Evolutionary conservation across 2,888 invertebrate genomes (phyloP), one percentile per base, ranked within the genome.

Genomic region (Caradrina clavipalpis): DNA sequence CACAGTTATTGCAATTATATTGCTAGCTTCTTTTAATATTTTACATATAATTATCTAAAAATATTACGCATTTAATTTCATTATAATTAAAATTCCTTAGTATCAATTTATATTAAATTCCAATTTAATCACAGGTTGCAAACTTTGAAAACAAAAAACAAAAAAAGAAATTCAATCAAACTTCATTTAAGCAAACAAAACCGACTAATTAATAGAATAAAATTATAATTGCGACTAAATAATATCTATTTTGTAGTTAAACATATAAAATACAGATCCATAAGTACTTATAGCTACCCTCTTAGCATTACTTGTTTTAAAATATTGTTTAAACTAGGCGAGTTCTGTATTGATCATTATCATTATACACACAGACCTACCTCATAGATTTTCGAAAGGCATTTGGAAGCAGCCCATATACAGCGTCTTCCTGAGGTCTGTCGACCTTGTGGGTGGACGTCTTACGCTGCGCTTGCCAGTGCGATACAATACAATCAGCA

Each of bases 1-100:
- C 76, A 76, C 76, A 76, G 80, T 50, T 76, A 26, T 74, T 56
- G 75, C 76, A 76, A 76, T 42, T 60, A 31, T 0, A 51, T 78
- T 76, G 80, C 68, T 63, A 68, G 76, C 68, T 63, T 69, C 67
- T 54, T 60, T 53, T 0, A 17, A 45, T 49, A 66, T 61, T 78
- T 39, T 26, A 21, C 19, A 21, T 35, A n/a, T n/a, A n/a, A n/a
- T n/a, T n/a, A 15, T 42, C 39, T 31, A 19, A 17, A 45, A 60
- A 21, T 19, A 56, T 39, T 2, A 51, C 5, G 17, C 17, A 53
- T 50, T 53, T 5, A 17, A 45, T 45, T 45, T 45, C 13, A 19
- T 21, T 22, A 42, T n/a, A 8, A 69, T 51, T 26, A 39, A 26
- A 42, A 45, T 53, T 21, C 31, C 1, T 31, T 35, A 53, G 39